Conservation (phyloP, 2,113 vertebrate genomes). For the Genyomyrus donnyi region DNA sequence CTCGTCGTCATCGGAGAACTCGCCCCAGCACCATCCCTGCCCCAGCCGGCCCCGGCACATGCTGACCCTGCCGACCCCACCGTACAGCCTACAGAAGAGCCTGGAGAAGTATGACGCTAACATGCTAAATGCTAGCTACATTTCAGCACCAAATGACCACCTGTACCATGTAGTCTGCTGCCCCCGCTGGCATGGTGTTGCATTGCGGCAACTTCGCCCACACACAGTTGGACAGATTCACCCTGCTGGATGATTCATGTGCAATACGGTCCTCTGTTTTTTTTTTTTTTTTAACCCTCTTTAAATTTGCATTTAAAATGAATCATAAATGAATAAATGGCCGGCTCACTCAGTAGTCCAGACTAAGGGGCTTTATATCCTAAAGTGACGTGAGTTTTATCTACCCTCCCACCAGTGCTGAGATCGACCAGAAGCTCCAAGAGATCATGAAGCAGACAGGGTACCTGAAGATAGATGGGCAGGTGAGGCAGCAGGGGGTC, state of each 20-base stretch:
- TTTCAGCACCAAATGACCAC: neutral
- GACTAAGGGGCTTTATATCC: neutral
- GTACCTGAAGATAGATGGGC: constrained; percentile 83
- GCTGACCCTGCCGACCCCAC: constrained; percentile 72
- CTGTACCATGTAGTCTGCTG: neutral
- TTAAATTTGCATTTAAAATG: neutral
- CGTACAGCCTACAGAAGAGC: constrained; percentile 71
- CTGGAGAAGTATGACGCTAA: constrained; percentile 72
- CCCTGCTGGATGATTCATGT: neutral
- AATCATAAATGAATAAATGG: neutral
- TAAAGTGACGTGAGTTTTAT: neutral
- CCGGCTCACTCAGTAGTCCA: neutral
- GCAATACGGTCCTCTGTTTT: neutral
- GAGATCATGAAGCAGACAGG: constrained; percentile 95
- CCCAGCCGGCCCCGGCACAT: constrained; percentile 72
- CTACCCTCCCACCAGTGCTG: constrained; percentile 60
- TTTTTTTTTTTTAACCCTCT: neutral
- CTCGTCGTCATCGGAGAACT: constrained; percentile 76
- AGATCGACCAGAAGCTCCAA: constrained; percentile 90
- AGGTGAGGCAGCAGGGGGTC: constrained; percentile 59
- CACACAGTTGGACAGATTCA: neutral
- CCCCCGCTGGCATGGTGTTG: neutral
- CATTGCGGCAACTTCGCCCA: neutral
- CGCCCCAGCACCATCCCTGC: constrained; percentile 73
- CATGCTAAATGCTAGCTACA: neutral